These are phyloP conservation scores for Tyrannus savana DNA, from an alignment of 2,113 vertebrate genomes.

Conservation along the genomic window DNA sequence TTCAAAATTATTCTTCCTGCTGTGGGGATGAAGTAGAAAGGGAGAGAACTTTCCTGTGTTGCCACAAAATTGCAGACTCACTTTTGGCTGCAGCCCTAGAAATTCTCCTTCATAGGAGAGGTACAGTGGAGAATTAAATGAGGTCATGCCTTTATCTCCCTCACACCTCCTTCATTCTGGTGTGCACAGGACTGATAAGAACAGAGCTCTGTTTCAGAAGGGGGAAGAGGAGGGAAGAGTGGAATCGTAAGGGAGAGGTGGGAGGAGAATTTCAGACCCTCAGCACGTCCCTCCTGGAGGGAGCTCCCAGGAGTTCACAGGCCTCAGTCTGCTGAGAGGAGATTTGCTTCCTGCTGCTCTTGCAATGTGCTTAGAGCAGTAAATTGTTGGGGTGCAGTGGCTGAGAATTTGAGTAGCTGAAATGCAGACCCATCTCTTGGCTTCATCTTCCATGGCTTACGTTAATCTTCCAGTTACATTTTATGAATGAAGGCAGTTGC, in stretches of 20 bases:
- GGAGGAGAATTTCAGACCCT: background rate
- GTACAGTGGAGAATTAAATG: background rate
- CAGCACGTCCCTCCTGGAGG: background rate
- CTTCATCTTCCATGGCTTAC: background rate
- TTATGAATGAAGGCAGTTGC: conserved; percentile 24
- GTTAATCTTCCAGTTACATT: background rate
- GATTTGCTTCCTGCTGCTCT: background rate
- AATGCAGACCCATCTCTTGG: background rate
- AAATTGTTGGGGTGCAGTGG: background rate
- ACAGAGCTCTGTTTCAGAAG: background rate
- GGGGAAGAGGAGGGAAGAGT: background rate
- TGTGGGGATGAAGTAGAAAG: background rate
- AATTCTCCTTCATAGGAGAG: background rate
- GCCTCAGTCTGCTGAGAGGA: background rate
- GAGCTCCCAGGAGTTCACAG: background rate
- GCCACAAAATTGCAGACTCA: background rate
- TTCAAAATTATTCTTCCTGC: background rate
- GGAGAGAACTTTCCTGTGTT: background rate
- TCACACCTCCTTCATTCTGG: background rate
- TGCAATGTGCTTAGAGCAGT: background rate
- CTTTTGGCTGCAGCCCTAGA: background rate
- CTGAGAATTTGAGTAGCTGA: background rate
- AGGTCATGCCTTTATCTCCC: background rate
- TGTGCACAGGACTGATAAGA: background rate
- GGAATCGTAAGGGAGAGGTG: background rate